phyloP scores from a whole-genome alignment of 1,140 invertebrate genomes.

The Drosophila bocqueti region DNA sequence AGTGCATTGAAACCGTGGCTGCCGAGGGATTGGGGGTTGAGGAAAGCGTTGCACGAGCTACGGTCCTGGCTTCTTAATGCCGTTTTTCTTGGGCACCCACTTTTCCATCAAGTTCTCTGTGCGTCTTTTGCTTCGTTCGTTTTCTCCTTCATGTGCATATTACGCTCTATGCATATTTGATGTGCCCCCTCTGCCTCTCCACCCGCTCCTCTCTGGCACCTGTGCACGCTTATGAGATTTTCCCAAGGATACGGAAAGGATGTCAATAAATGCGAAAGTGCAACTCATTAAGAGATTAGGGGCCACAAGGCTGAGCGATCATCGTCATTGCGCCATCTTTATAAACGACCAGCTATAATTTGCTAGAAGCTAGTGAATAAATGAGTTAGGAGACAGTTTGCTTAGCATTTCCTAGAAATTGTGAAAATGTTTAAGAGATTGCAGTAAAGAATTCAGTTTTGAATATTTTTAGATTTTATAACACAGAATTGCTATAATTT shows the following conservation, averaged over 20 bases:
- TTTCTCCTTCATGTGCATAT: constrained; percentile 65
- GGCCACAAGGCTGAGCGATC: constrained; percentile 51
- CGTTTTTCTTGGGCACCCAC: constrained; percentile 54
- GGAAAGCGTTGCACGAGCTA: constrained; percentile 45
- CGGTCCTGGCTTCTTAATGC: constrained; percentile 64
- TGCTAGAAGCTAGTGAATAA: constrained; percentile 16
- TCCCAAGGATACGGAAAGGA: constrained; percentile 48
- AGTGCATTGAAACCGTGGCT: constrained; percentile 1
- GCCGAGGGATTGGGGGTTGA: not conserved
- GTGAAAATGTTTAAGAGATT: not conserved
- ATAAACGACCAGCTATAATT: constrained; percentile 38
- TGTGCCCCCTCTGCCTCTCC: constrained; percentile 20
- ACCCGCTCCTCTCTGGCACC: not conserved
- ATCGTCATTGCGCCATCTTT: constrained; percentile 15
- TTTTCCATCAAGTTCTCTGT: constrained; percentile 41
- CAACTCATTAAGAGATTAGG: constrained; percentile 81
- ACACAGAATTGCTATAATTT: not conserved
- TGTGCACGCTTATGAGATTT: constrained; percentile 72
- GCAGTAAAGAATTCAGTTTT: not conserved
- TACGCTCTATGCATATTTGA: constrained; percentile 77
- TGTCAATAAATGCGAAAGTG: constrained; percentile 76
- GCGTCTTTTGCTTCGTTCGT: constrained; percentile 50
- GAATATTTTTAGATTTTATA: not conserved
- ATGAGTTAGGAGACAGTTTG: not conserved
- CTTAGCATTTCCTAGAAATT: not conserved